A percentile compares a stretch with the other conserved stretches of the same genome.
phyloP scores from a whole-genome alignment of 2,113 vertebrate species.

The Ictalurus punctatus region DNA sequence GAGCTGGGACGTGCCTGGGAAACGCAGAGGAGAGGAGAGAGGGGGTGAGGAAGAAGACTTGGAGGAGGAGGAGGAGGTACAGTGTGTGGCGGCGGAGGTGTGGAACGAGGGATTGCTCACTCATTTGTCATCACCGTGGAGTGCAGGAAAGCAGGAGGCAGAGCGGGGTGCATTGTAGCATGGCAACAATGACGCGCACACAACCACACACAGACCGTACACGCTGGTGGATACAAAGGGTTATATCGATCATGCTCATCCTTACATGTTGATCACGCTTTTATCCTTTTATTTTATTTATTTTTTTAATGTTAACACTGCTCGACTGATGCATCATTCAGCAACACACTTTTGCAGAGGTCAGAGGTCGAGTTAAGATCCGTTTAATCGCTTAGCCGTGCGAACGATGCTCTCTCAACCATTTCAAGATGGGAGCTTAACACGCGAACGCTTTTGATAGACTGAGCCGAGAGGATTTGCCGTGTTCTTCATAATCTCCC shows the following conservation, averaged over 20 bases:
- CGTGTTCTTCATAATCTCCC: not conserved
- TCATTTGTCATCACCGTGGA: constrained; percentile 40
- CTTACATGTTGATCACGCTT: not conserved
- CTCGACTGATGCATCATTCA: not conserved
- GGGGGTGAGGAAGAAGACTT: not conserved
- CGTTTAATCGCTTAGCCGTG: not conserved
- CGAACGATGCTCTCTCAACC: not conserved
- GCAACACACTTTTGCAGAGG: not conserved
- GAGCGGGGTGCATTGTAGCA: constrained; percentile 7
- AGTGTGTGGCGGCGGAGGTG: constrained; percentile 28
- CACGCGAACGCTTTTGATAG: not conserved
- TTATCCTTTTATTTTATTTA: not conserved
- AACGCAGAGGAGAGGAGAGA: constrained; percentile 29
- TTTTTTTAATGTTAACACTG: not conserved
- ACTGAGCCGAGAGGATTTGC: not conserved
- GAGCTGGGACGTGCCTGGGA: constrained; percentile 45
- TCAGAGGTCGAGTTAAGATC: not conserved
- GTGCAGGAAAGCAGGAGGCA: constrained; percentile 11
- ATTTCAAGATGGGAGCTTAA: constrained; percentile 1
- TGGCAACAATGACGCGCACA: constrained; percentile 14
- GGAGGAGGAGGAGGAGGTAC: not conserved
- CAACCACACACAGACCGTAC: not conserved
- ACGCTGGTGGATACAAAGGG: not conserved
- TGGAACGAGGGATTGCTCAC: constrained; percentile 47
- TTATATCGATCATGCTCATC: no score